Conservation (phyloP, 23 tunicate genomes). For the Halocynthia roretzi region DNA sequence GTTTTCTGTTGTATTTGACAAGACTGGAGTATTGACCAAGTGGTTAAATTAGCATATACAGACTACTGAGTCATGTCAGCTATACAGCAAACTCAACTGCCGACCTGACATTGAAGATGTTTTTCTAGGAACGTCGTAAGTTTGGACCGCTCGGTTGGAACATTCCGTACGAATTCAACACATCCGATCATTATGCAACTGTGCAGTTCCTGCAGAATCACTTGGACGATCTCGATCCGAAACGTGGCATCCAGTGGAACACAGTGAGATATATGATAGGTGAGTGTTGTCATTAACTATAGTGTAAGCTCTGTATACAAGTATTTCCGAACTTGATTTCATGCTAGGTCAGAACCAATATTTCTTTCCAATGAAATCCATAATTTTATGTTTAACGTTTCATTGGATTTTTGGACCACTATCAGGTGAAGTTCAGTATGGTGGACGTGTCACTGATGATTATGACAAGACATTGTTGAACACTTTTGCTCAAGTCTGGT, state of each 20-base stretch:
- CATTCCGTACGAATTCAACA: constrained; percentile 96
- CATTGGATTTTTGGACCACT: too few relatives aligned
- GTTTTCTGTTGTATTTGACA: neutral
- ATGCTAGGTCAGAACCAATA: too few relatives aligned
- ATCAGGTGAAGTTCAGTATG: constrained; percentile 94
- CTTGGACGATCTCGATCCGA: constrained; percentile 82
- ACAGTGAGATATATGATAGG: constrained; percentile 97
- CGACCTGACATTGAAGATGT: too few relatives aligned
- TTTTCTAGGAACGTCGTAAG: constrained; percentile 74
- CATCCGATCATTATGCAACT: constrained; percentile 93
- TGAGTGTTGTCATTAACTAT: constrained; percentile 11
- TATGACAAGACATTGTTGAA: constrained; percentile 85
- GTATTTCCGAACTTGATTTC: too few relatives aligned
- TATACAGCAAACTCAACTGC: too few relatives aligned
- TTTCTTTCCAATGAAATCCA: too few relatives aligned
- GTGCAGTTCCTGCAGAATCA: constrained; percentile 92
- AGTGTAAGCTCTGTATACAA: neutral
- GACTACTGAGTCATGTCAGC: too few relatives aligned
- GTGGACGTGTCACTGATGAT: constrained; percentile 95
- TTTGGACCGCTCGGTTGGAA: constrained; percentile 98
- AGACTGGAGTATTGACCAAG: too few relatives aligned
- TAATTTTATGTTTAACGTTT: too few relatives aligned
- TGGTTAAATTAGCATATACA: too few relatives aligned
- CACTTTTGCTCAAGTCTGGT: constrained; percentile 90
- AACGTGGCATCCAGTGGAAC: constrained; percentile 89